These are phyloP conservation scores for Mormyrus proboscirostris DNA, from an alignment of 2,797 vertebrate species.

Conservation along the genomic window DNA sequence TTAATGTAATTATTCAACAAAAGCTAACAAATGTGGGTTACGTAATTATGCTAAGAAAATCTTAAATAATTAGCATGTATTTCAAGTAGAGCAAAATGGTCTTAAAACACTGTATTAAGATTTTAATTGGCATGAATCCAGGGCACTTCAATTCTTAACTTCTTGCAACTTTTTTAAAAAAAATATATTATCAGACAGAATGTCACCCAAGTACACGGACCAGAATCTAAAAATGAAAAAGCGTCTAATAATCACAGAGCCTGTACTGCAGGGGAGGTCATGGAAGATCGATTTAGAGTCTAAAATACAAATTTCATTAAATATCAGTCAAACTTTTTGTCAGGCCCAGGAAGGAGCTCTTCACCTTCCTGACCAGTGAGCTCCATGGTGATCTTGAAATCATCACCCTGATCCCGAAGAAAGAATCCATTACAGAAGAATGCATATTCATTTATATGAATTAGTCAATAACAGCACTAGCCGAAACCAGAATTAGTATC, in stretches of 20 bases:
- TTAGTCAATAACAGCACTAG: not conserved
- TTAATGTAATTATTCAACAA: not conserved
- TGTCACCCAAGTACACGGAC: not conserved
- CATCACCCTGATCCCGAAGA: not conserved
- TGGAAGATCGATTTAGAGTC: not conserved
- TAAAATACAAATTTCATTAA: not conserved
- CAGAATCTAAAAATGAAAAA: not conserved
- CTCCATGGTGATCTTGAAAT: not conserved
- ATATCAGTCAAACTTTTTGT: not conserved
- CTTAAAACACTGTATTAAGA: not conserved
- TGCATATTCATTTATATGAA: not conserved
- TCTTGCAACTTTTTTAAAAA: not conserved
- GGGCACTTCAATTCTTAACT: conserved; percentile 1
- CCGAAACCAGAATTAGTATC: not conserved
- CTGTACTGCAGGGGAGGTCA: not conserved
- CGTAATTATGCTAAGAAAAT: not conserved
- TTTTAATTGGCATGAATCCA: conserved; percentile 5
- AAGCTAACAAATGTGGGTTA: conserved; percentile 7
- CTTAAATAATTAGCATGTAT: not conserved
- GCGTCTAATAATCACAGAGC: not conserved
- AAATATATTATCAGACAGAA: not conserved
- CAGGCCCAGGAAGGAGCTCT: not conserved
- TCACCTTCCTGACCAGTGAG: not conserved
- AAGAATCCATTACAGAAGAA: not conserved
- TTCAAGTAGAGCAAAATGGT: conserved; percentile 1